phyloP scores from a whole-genome alignment of 2,797 vertebrate genomes.

The Cryptoblepharus egeriae region DNA sequence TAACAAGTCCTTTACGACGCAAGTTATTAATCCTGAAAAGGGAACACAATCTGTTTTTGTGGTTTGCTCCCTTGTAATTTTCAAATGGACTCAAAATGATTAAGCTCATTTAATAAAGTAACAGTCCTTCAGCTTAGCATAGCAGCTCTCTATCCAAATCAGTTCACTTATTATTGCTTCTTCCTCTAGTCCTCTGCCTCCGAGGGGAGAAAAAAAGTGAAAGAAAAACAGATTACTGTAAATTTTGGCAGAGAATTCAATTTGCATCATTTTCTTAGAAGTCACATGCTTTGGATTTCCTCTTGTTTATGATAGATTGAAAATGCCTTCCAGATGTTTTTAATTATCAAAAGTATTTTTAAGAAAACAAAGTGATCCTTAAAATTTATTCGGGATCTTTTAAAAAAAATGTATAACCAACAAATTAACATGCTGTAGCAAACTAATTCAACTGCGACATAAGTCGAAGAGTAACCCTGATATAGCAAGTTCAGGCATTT shows the following conservation, averaged over 20 bases:
- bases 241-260: constrained; percentile 76
- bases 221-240: constrained; percentile 79
- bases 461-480: constrained; percentile 67
- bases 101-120: constrained; percentile 48
- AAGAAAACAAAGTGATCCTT: constrained; percentile 77
- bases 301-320: constrained; percentile 82
- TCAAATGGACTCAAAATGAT: constrained; percentile 52
- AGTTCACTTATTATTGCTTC: constrained; percentile 59
- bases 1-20: constrained; percentile 62
- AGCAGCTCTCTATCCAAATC: constrained; percentile 33
- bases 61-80: constrained; percentile 53
- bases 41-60: constrained; percentile 58
- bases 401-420: constrained; percentile 56
- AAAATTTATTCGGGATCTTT: constrained; percentile 76
- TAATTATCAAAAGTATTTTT: constrained; percentile 80
- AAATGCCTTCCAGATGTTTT: constrained; percentile 83
- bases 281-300: constrained; percentile 82
- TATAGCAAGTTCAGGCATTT: constrained; percentile 65
- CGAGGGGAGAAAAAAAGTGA: constrained; percentile 41
- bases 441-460: constrained; percentile 77
- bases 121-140: constrained; percentile 6
- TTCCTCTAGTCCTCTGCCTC: constrained; percentile 50
- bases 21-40: constrained; percentile 60
- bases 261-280: constrained; percentile 83
- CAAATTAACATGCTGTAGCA: constrained; percentile 77